Evolutionary conservation across 2,113 vertebrate species (phyloP), one percentile per base, ranked within the genome.

Genomic region (Aegotheles bennettii): DNA sequence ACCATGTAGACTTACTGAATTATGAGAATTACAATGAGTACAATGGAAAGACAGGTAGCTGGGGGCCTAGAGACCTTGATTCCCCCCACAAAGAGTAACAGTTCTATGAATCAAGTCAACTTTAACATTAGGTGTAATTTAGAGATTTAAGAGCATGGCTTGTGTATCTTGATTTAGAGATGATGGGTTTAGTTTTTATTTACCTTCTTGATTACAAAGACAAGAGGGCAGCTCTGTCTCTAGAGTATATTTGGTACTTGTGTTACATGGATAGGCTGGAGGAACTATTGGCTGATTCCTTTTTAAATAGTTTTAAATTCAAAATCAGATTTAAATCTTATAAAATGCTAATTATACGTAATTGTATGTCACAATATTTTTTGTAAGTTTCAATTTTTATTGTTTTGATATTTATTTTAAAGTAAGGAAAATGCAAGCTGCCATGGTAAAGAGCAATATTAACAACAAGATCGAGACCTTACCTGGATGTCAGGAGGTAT

Each of bases 251-350:
- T 84, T 29, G 15, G 12, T 61, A 15, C 11, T 82, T 63, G 5
- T 70, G 17, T 78, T 74, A n/a, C 6, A 1, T 35, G 26, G 7
- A 1, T 11, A 25, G 8, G 21, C 50, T 67, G 35, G n/a, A 45
- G 33, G 11, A 87, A 5, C 28, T 63, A 7, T 21, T 78, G 35
- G 9, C 21, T 78, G 24, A 77, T 65, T 65, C 28, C 1, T 7
- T 51, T 77, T 71, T 42, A 65, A 78, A 50, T 60, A 65, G 54
- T n/a, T 65, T 43, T 5, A 7, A 43, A 33, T 25, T 20, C 59
- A 10, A 84, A 81, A 38, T 65, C 0, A 0, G 0, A 2, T n/a
- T 74, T 70, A 31, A 65, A 33, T 35, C 6, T 51, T 57, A 26
- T 3, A 40, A 38, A 15, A 9, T 42, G 26, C 5, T 65, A 18